These are phyloP conservation scores for Vultur gryphus DNA, from an alignment of 2,797 vertebrate species.

Conservation along the genomic window DNA sequence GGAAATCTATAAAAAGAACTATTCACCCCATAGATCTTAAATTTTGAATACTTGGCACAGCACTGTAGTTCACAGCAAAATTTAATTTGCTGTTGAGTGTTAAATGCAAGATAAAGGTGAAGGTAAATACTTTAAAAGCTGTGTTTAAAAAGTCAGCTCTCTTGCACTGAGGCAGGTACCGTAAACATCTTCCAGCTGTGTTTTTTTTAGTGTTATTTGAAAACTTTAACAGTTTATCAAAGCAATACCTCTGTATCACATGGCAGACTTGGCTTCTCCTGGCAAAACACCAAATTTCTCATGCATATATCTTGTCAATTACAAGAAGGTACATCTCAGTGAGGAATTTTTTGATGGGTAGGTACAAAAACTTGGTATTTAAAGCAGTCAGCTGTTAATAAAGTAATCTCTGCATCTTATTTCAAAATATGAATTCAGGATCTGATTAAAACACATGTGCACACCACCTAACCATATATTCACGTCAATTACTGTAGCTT, in stretches of 20 bases:
- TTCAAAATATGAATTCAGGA: background rate
- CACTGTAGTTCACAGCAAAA: background rate
- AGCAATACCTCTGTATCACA: background rate
- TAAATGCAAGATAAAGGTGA: slow-evolving; percentile 52
- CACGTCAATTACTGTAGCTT: background rate
- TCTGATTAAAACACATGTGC: background rate
- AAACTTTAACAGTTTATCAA: slow-evolving; percentile 31
- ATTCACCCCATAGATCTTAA: background rate
- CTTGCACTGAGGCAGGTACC: slow-evolving; percentile 5
- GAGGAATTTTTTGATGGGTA: background rate
- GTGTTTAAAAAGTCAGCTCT: slow-evolving; percentile 8
- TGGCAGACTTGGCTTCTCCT: background rate
- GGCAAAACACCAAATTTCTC: background rate
- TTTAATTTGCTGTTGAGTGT: slow-evolving; percentile 51
- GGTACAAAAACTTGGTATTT: background rate
- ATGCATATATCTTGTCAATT: background rate
- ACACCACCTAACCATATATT: background rate
- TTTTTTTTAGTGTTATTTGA: slow-evolving; percentile 15
- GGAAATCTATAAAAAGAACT: slow-evolving; percentile 42
- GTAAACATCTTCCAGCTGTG: slow-evolving; percentile 44
- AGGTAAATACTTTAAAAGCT: slow-evolving; percentile 46
- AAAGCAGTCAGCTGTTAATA: background rate
- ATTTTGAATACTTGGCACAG: slow-evolving; percentile 33
- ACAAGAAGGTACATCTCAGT: background rate
- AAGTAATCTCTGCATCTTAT: background rate